Conservation (phyloP, 1,140 invertebrate species). For the Ctenoplectra terminalis region DNA sequence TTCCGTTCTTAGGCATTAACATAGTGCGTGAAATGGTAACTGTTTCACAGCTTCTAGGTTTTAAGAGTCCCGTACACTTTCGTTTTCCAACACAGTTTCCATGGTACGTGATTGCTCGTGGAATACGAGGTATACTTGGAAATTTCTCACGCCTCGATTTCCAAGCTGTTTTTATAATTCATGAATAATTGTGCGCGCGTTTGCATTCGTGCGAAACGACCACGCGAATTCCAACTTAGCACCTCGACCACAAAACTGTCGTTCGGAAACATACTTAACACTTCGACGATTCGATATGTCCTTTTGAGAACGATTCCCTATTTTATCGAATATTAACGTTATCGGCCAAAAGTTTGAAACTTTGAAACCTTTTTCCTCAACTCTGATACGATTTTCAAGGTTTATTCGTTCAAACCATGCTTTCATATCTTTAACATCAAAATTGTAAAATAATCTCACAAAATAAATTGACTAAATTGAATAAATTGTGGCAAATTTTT, state of each 20-base stretch:
- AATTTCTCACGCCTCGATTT: slow-evolving; percentile 29
- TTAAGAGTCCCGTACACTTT: slow-evolving; percentile 25
- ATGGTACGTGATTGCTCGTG: background rate
- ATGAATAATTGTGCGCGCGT: slow-evolving; percentile 1
- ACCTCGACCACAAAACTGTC: background rate
- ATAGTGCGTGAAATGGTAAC: background rate
- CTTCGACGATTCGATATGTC: background rate
- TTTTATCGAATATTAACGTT: background rate
- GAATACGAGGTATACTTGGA: background rate
- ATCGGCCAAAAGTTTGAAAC: background rate
- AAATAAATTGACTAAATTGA: too few species aligned
- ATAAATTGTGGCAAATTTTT: too few species aligned
- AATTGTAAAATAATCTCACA: too few species aligned
- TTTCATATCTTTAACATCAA: too few species aligned
- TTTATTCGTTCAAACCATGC: too few species aligned
- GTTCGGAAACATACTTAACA: background rate
- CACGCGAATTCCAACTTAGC: background rate
- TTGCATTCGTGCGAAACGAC: slow-evolving; percentile 8
- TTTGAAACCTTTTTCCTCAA: too few species aligned
- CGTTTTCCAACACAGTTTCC: slow-evolving; percentile 22
- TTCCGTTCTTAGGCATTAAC: background rate
- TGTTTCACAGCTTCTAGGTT: background rate
- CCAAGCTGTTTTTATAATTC: slow-evolving; percentile 31
- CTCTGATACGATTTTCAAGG: too few species aligned
- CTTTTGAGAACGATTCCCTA: background rate